Evolutionary conservation across 2,888 invertebrate genomes (phyloP), one percentile per base, ranked within the genome.

Genomic region (Lasioglossum oenotherae): DNA sequence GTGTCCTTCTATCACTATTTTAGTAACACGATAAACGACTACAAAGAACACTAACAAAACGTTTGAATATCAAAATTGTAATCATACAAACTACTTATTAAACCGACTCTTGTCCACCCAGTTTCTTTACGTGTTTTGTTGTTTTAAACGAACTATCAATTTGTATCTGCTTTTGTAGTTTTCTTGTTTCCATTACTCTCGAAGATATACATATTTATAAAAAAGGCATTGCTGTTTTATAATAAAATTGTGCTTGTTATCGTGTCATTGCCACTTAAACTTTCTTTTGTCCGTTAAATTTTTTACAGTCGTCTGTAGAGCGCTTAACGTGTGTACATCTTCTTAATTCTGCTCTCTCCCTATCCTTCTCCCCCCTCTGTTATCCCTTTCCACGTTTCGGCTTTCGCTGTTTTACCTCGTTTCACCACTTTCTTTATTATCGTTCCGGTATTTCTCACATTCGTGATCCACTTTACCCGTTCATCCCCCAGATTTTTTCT

Each of bases 391-490:
- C 5, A n/a, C 4, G 4, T 41, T 80, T 49, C 23, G 12, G n/a
- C n/a, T 74, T 53, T 44, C 57, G 41, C n/a, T 71, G 35, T 38
- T 19, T 71, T 60, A 71, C n/a, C 12, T 38, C 31, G 31, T 27
- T n/a, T n/a, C 53, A 38, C 35, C 31, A 67, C n/a, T 64, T 60
- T 53, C 80, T 67, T 80, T 60, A 76, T 78, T 41, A 74, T 19
- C 38, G 35, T 41, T 23, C 41, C 27, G 53, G 23, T 60, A 41
- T 46, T 46, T 73, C 74, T 14, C 73, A 80, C 84, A 80, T 76
- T 84, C 86, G 81, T 82, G 84, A 87, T 82, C 80, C 86, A 75
- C 60, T 35, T 82, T 81, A 74, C 67, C 75, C 46, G 31, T n/a
- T 60, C 77, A 38, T 75, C 67, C 73, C 71, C 44, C 53, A 60